Conservation (phyloP, 2,113 vertebrate species). For the Hyperopisus bebe region DNA sequence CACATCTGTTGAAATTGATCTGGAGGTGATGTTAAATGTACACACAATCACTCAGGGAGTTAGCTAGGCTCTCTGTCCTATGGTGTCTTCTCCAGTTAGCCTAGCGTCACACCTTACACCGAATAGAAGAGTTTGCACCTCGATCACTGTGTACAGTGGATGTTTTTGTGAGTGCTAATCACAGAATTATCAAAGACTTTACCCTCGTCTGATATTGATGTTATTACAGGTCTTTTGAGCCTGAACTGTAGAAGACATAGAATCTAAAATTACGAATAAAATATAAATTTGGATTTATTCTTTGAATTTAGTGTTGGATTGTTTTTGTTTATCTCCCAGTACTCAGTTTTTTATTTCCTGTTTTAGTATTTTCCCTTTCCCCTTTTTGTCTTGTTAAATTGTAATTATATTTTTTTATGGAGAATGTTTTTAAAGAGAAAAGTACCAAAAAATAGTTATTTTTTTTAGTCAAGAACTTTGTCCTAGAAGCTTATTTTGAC, state of each 20-base stretch:
- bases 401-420: conserved; percentile 84
- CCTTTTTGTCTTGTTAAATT: conserved; percentile 71
- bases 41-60: conserved; percentile 62
- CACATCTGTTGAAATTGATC: conserved; percentile 19
- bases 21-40: conserved; percentile 37
- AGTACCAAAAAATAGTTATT: conserved; percentile 52
- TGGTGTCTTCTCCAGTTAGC: conserved; percentile 51
- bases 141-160: conserved; percentile 65
- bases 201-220: conserved; percentile 49
- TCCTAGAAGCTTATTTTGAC: conserved; percentile 48
- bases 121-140: conserved; percentile 61
- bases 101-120: conserved; percentile 56
- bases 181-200: conserved; percentile 58
- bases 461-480: conserved; percentile 53
- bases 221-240: conserved; percentile 45
- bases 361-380: conserved; percentile 50
- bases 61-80: conserved; percentile 62
- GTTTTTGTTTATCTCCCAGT: conserved; percentile 51
- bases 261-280: conserved; percentile 41
- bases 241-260: conserved; percentile 53
- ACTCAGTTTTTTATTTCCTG: conserved; percentile 45
- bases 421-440: conserved; percentile 65
- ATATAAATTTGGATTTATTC: conserved; percentile 51
- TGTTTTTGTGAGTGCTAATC: conserved; percentile 61
- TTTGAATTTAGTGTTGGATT: conserved; percentile 57